phyloP scores from a whole-genome alignment of 2,113 vertebrate species.

The Lophotis ruficrista region DNA sequence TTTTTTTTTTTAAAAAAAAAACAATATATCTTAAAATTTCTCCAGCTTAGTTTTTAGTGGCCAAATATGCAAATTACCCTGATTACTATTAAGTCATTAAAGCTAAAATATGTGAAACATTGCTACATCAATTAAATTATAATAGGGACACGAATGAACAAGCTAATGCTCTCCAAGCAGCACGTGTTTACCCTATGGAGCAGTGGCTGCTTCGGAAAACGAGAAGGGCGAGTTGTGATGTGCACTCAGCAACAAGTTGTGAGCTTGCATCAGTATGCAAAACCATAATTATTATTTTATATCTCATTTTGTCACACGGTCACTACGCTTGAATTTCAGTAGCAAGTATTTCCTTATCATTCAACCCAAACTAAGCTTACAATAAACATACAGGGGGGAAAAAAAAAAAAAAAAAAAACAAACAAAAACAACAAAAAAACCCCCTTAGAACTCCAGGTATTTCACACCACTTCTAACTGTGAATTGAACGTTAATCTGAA shows the following conservation, averaged over 20 bases:
- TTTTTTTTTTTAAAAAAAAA: background rate
- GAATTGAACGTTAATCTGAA: rapidly evolving
- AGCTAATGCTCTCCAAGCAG: background rate
- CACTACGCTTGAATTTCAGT: background rate
- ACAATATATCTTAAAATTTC: background rate
- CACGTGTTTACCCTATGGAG: background rate
- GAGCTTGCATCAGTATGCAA: background rate
- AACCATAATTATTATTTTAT: rapidly evolving
- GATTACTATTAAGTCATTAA: background rate
- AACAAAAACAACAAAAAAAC: too few relatives aligned
- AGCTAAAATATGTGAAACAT: background rate
- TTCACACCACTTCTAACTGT: background rate
- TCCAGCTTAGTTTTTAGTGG: background rate
- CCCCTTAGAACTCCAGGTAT: background rate
- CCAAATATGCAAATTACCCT: background rate
- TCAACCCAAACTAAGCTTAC: rapidly evolving
- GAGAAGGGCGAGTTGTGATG: background rate
- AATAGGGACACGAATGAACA: background rate
- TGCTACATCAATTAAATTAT: background rate
- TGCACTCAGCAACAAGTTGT: rapidly evolving
- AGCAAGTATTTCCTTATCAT: background rate
- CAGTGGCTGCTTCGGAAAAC: background rate
- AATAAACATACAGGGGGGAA: background rate
- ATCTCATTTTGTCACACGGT: background rate
- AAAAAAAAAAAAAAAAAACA: too few relatives aligned